These are phyloP conservation scores for Notodonta ziczac DNA, from an alignment of 2,888 invertebrate genomes.

Conservation along the genomic window DNA sequence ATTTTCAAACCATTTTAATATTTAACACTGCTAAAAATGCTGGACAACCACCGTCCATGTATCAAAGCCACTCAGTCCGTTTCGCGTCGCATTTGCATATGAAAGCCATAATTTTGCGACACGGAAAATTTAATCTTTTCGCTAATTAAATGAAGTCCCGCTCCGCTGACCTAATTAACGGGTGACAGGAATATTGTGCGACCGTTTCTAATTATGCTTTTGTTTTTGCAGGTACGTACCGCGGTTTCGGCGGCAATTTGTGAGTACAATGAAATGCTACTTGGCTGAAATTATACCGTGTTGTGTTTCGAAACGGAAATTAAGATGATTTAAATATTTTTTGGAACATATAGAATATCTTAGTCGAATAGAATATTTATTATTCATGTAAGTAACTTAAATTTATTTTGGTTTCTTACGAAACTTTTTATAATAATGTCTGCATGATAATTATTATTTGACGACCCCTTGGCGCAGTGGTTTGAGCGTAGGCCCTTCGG, in stretches of 20 bases:
- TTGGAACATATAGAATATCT: too few relatives aligned
- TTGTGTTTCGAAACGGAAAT: not conserved
- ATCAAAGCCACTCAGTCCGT: conserved; percentile 26
- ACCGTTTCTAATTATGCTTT: conserved; percentile 36
- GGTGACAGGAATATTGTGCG: conserved; percentile 46
- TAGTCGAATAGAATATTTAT: too few relatives aligned
- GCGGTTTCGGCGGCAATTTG: conserved; percentile 10
- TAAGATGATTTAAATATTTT: too few relatives aligned
- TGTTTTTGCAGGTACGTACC: conserved; percentile 60
- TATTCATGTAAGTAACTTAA: too few relatives aligned
- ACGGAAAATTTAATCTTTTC: conserved; percentile 78
- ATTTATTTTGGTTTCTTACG: too few relatives aligned
- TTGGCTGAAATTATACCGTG: not conserved
- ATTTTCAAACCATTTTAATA: not conserved
- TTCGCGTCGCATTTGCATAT: conserved; percentile 68
- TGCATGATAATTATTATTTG: too few relatives aligned
- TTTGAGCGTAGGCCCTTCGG: too few relatives aligned
- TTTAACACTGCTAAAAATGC: not conserved
- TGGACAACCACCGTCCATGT: conserved; percentile 11
- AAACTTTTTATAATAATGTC: too few relatives aligned
- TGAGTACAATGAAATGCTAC: conserved; percentile 5
- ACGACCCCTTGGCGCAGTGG: too few relatives aligned
- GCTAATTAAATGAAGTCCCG: conserved; percentile 71
- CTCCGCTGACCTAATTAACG: conserved; percentile 68
- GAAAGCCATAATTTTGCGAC: conserved; percentile 73